These are phyloP conservation scores for Eupithecia subfuscata DNA, from an alignment of 2,888 invertebrate species.

Conservation along the genomic window DNA sequence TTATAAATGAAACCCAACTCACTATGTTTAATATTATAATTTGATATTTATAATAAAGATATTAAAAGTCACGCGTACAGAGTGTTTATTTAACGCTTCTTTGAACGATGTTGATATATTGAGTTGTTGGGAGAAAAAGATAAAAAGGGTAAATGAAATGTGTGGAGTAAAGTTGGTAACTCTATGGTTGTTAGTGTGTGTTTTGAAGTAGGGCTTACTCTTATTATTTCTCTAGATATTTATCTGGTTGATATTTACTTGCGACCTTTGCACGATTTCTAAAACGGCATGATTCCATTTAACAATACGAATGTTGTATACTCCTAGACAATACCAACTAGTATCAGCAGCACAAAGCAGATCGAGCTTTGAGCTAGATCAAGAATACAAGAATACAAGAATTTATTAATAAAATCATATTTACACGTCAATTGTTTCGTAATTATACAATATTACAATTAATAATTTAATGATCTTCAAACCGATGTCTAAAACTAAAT, in stretches of 20 bases:
- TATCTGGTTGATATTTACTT: neutral
- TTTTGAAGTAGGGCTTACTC: neutral
- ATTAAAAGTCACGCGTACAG: slow-evolving; percentile 79
- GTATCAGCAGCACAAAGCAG: too few relatives aligned
- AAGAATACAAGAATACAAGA: too few relatives aligned
- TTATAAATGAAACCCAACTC: slow-evolving; percentile 76
- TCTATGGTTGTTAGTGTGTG: neutral
- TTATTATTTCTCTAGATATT: neutral
- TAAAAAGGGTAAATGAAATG: slow-evolving; percentile 39
- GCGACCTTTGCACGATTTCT: neutral
- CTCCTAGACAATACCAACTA: too few relatives aligned
- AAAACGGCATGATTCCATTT: neutral
- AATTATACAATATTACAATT: too few relatives aligned
- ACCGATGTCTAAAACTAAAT: neutral
- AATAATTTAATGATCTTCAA: too few relatives aligned
- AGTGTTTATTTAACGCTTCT: slow-evolving; percentile 81
- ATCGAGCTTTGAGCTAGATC: neutral
- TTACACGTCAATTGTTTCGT: too few relatives aligned
- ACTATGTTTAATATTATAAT: slow-evolving; percentile 82
- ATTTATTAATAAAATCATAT: too few relatives aligned
- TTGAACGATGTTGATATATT: slow-evolving; percentile 70
- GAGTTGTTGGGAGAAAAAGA: slow-evolving; percentile 53
- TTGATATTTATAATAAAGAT: slow-evolving; percentile 84
- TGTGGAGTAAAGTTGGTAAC: slow-evolving; percentile 47
- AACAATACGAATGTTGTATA: neutral